These are phyloP conservation scores for Sylvia atricapilla DNA, from an alignment of 2,113 vertebrate genomes.

Conservation along the genomic window DNA sequence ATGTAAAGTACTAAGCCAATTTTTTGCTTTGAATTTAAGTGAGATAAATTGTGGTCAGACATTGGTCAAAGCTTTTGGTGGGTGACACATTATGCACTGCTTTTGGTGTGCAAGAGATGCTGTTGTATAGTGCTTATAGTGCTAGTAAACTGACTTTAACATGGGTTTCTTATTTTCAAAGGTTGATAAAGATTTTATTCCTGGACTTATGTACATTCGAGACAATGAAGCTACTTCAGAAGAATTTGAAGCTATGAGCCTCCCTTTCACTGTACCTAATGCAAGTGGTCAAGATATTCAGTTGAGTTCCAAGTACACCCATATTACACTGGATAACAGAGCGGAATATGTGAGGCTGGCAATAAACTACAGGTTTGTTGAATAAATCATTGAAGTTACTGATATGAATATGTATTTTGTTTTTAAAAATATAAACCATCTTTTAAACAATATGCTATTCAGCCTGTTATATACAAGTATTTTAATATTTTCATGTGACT, in stretches of 20 bases:
- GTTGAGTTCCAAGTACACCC: slow-evolving; percentile 92
- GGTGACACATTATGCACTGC: not conserved
- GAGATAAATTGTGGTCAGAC: not conserved
- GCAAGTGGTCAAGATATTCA: slow-evolving; percentile 97
- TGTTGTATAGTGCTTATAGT: not conserved
- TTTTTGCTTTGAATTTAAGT: not conserved
- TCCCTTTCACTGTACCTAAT: slow-evolving; percentile 95
- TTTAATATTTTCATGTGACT: not conserved
- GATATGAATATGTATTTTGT: not conserved
- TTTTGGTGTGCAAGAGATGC: not conserved
- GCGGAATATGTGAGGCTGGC: slow-evolving; percentile 94
- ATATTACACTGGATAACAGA: slow-evolving; percentile 94
- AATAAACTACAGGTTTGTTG: slow-evolving; percentile 91
- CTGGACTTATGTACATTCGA: slow-evolving; percentile 97
- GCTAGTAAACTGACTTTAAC: not conserved
- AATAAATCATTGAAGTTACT: not conserved
- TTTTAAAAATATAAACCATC: not conserved
- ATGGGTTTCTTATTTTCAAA: slow-evolving; percentile 12
- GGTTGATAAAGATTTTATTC: slow-evolving; percentile 99
- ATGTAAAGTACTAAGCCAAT: not conserved
- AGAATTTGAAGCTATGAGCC: slow-evolving; percentile 96
- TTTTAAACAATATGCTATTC: not conserved
- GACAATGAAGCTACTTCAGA: slow-evolving; percentile 95
- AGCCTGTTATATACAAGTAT: not conserved
- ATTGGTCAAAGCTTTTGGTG: not conserved